Base-by-base conservation (phyloP, 2,797 vertebrate species). In the Eospalax fontanierii region DNA sequence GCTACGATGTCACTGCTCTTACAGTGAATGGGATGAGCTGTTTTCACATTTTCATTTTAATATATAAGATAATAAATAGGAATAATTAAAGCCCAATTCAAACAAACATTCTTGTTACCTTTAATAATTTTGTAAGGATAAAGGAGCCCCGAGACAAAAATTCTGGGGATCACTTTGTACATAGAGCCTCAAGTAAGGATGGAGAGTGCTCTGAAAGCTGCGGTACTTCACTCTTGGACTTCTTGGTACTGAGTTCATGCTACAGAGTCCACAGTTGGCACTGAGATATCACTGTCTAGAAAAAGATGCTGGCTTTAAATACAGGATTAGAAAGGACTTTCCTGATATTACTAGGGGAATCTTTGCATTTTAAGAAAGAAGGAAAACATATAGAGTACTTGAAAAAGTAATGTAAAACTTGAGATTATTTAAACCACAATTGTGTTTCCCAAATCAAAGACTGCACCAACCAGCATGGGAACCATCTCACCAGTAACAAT, bases 401-500 rank as follows among this genome's bases (percentile, higher is more conserved):
- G 40, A 65, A 88, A 85, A 80, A 80, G 26, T 43, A 30, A 89
- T 18, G 22, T 7, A 16, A 88, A 90, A 6, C 4, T 81, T 82
- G 93, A n/a, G 70, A 57, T 88, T 90, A 95, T 74, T 94, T 87
- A 80, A 63, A 6, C 10, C 24, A 54, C 68, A 87, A 63, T 9
- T 57, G 18, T 50, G 30, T 85, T 95, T 88, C 46, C 33, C 28
- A 86, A 70, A 50, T 22, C 33, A 54, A 89, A 26, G 30, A 33
- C 4, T 57, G 40, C 10, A 59, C 43, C n/a, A 18, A 30, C 16
- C 19, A 71, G 21, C 7, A 3, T 24, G 40, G 28, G 15, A 16
- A 6, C 30, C 12, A 84, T 46, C 22, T 30, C n/a, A 54, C 28
- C 6, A 3, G 1, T 4, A 35, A 68, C 2, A 54, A 0, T 6